These are phyloP conservation scores for Charina bottae DNA, from an alignment of 2,113 vertebrate species.

Conservation along the genomic window DNA sequence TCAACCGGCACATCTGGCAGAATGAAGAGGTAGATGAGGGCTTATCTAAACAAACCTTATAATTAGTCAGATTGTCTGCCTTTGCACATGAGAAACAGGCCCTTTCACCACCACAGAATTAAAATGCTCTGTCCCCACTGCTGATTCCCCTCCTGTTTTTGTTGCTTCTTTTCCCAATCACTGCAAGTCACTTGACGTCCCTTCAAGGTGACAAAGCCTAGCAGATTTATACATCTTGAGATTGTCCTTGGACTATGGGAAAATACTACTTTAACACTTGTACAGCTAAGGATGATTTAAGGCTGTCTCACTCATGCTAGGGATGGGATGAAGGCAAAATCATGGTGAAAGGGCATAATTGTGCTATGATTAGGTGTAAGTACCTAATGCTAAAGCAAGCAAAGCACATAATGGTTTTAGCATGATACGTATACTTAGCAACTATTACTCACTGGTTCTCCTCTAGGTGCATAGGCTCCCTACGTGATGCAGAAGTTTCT, in stretches of 20 bases:
- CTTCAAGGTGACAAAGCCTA: neutral
- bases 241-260: neutral
- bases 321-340: neutral
- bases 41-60: neutral
- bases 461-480: neutral
- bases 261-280: neutral
- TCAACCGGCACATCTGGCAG: neutral
- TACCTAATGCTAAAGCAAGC: neutral
- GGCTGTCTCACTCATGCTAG: neutral
- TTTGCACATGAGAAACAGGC: neutral
- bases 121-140: neutral
- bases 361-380: neutral
- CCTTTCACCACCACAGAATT: neutral
- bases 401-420: too few relatives aligned
- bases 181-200: neutral
- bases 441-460: neutral
- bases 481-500: neutral
- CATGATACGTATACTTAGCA: neutral
- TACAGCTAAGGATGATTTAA: neutral
- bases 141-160: neutral
- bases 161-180: neutral
- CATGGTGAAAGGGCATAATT: neutral
- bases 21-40: neutral
- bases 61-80: neutral
- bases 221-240: neutral